These are phyloP conservation scores for Takifugu ocellatus DNA, from an alignment of 2,797 vertebrate species.

Conservation along the genomic window DNA sequence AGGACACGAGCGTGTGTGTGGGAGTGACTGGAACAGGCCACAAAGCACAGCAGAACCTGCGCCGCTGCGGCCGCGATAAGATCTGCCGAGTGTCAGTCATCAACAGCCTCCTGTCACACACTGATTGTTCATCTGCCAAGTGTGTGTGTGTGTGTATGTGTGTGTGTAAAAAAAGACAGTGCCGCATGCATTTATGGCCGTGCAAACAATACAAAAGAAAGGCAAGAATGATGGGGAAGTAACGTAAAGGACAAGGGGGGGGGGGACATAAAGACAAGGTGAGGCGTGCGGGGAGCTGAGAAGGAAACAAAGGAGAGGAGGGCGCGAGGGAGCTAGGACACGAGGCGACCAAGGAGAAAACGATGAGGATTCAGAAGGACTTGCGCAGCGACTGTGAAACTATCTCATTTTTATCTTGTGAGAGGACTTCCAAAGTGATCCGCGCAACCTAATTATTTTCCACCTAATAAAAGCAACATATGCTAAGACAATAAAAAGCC, in stretches of 20 bases:
- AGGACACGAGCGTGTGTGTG: constrained; percentile 44
- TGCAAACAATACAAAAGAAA: constrained; percentile 56
- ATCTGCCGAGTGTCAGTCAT: constrained; percentile 87
- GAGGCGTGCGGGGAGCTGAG: constrained; percentile 34
- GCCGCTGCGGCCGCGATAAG: constrained; percentile 67
- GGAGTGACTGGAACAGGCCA: constrained; percentile 58
- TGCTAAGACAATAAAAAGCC: constrained; percentile 99
- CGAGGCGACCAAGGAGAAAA: constrained; percentile 96
- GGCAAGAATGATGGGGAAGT: constrained; percentile 26
- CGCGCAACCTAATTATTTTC: constrained; percentile 98
- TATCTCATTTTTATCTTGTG: constrained; percentile 97
- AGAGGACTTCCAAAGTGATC: constrained; percentile 99
- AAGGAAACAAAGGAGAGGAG: constrained; percentile 50
- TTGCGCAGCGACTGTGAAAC: constrained; percentile 99
- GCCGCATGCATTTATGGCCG: constrained; percentile 52
- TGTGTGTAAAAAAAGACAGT: constrained; percentile 60
- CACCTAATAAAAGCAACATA: constrained; percentile 99
- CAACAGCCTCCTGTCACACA: constrained; percentile 86
- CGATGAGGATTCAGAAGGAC: constrained; percentile 90
- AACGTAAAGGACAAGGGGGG: constrained; percentile 9
- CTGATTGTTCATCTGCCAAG: constrained; percentile 75
- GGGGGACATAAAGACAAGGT: constrained; percentile 23
- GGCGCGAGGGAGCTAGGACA: constrained; percentile 75
- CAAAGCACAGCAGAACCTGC: constrained; percentile 37
- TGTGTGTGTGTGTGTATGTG: constrained; percentile 20